Conservation (phyloP, 2,888 invertebrate genomes). For the Aleiodes testaceus region DNA sequence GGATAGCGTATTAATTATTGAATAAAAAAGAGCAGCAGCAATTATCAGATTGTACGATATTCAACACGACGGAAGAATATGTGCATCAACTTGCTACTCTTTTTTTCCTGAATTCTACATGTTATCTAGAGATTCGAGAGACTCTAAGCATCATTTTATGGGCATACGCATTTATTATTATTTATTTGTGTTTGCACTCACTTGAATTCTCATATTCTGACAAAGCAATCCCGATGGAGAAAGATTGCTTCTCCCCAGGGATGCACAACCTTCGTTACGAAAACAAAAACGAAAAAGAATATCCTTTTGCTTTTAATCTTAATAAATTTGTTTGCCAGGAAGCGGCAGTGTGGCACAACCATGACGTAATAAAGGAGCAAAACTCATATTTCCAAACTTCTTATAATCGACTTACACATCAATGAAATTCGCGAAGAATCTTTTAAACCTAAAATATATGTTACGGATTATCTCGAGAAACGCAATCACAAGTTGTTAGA, state of each 20-base stretch:
- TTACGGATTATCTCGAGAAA: constrained; percentile 5
- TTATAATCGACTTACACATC: constrained; percentile 19
- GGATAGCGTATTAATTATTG: constrained; percentile 34
- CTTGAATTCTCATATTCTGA: constrained; percentile 16
- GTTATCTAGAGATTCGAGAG: constrained; percentile 38
- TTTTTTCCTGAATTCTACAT: constrained; percentile 36
- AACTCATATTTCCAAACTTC: constrained; percentile 45
- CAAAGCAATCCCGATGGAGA: constrained; percentile 38
- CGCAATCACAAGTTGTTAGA: background rate
- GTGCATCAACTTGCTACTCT: constrained; percentile 29
- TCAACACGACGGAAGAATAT: constrained; percentile 40
- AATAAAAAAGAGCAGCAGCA: background rate
- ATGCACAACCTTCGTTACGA: constrained; percentile 71
- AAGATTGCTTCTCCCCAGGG: constrained; percentile 56
- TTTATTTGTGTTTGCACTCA: constrained; percentile 8
- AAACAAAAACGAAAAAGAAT: constrained; percentile 51
- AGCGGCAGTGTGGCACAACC: constrained; percentile 69
- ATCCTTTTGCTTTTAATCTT: constrained; percentile 16
- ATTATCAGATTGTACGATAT: constrained; percentile 11
- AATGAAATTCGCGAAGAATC: constrained; percentile 31
- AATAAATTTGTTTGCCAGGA: constrained; percentile 52
- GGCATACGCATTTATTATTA: constrained; percentile 32
- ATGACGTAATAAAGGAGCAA: constrained; percentile 64
- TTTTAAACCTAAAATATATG: constrained; percentile 41
- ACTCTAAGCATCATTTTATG: constrained; percentile 24